Conservation (phyloP, 1,140 invertebrate species). For the Neotoxoptera formosana region DNA sequence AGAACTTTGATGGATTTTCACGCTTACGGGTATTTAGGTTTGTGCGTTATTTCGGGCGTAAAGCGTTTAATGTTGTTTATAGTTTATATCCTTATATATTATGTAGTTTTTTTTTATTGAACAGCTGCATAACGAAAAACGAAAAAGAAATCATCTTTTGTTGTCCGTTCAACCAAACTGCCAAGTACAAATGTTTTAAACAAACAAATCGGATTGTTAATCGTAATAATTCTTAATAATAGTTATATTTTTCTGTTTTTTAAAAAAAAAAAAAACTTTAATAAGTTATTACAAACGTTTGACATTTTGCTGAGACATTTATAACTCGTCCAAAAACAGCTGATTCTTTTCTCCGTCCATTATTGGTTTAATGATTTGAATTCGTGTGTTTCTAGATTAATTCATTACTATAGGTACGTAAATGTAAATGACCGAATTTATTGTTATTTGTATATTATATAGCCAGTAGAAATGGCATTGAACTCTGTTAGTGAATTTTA, state of each 20-base stretch:
- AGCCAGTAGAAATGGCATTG: not conserved
- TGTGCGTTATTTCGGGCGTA: not conserved
- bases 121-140: not conserved
- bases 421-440: not conserved
- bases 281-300: not conserved
- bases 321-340: not conserved
- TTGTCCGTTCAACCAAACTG: not conserved
- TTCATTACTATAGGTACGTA: not conserved
- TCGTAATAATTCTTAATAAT: not conserved
- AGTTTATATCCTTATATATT: not conserved
- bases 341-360: not conserved
- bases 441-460: not conserved
- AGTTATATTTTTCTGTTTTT: not conserved
- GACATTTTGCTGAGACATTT: not conserved
- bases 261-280: no score
- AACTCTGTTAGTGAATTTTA: not conserved
- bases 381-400: not conserved
- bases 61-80: not conserved
- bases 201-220: not conserved
- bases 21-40: not conserved
- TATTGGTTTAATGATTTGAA: not conserved
- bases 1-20: not conserved
- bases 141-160: not conserved
- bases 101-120: no score
- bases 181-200: not conserved